These are phyloP conservation scores for Mycteria americana DNA, from an alignment of 2,797 vertebrate species.

Conservation along the genomic window DNA sequence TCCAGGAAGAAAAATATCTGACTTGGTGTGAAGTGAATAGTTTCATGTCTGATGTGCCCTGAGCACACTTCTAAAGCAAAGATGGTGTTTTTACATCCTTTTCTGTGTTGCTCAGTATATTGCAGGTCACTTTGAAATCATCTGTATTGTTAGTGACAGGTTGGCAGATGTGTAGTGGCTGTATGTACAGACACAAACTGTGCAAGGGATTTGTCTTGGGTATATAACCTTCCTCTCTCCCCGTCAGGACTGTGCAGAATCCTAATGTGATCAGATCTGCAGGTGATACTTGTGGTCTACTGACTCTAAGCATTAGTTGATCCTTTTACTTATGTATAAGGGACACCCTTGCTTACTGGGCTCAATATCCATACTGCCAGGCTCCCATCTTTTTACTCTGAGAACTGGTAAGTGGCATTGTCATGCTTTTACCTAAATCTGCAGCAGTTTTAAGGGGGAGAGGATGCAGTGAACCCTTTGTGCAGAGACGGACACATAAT, in stretches of 20 bases:
- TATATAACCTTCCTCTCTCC: not conserved
- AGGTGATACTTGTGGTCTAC: not conserved
- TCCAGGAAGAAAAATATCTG: not conserved
- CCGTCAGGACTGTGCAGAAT: not conserved
- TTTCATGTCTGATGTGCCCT: not conserved
- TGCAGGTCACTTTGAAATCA: not conserved
- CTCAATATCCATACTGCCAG: fast-evolving
- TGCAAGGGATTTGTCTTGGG: not conserved
- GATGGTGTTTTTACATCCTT: not conserved
- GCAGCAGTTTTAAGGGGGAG: not conserved
- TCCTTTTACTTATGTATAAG: not conserved
- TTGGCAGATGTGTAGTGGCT: not conserved
- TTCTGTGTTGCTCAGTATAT: not conserved
- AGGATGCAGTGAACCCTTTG: not conserved
- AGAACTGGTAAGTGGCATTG: not conserved
- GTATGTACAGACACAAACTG: not conserved
- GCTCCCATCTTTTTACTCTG: not conserved
- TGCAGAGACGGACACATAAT: not conserved
- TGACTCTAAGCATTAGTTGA: not conserved
- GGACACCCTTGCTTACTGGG: not conserved
- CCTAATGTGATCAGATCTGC: not conserved
- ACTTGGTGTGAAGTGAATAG: not conserved
- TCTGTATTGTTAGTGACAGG: not conserved
- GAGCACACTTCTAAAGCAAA: not conserved
- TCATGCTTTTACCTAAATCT: not conserved